Percentiles rank a stretch among this genome's conserved stretches.
These are phyloP conservation scores for Hemistola chrysoprasaria DNA, from an alignment of 2,888 invertebrate genomes.

Conservation along the genomic window DNA sequence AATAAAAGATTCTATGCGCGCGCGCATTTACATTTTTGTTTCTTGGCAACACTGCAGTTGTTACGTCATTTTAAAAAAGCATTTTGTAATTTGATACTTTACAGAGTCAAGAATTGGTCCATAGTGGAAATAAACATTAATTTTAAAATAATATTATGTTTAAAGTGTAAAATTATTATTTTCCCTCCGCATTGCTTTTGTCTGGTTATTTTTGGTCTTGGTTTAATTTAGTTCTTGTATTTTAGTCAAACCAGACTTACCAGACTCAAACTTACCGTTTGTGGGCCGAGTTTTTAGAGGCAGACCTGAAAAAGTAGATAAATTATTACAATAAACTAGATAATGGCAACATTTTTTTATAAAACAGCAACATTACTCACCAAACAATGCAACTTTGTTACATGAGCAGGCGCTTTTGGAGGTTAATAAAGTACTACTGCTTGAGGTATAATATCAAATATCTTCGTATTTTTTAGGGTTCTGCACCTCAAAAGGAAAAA, in stretches of 20 bases:
- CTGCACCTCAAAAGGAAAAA: no score
- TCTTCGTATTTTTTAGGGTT: neutral
- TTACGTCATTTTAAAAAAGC: no score
- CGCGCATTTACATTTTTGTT: slow-evolving; percentile 34
- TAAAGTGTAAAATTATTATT: slow-evolving; percentile 32
- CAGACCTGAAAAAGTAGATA: slow-evolving; percentile 25
- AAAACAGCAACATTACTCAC: neutral
- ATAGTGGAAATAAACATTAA: slow-evolving; percentile 23
- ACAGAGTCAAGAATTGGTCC: slow-evolving; percentile 8
- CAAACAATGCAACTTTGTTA: neutral
- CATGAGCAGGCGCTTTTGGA: neutral
- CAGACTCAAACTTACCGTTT: slow-evolving; percentile 44
- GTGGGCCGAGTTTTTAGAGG: slow-evolving; percentile 39
- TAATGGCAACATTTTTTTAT: no score
- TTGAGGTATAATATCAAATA: neutral
- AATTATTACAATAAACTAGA: neutral
- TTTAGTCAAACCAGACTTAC: slow-evolving; percentile 35
- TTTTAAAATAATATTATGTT: slow-evolving; percentile 31
- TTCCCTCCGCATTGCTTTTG: slow-evolving; percentile 29
- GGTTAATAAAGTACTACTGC: neutral
- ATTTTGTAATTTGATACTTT: no score
- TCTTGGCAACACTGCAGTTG: slow-evolving; percentile 1
- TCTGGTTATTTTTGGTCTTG: slow-evolving; percentile 31
- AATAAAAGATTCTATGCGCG: slow-evolving; percentile 27
- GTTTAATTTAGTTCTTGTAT: slow-evolving; percentile 26